A percentile compares a stretch with the other conserved stretches of the same genome.
These are phyloP conservation scores for Caenorhabditis afra DNA, from an alignment of 2,888 invertebrate genomes.

Conservation along the genomic window DNA sequence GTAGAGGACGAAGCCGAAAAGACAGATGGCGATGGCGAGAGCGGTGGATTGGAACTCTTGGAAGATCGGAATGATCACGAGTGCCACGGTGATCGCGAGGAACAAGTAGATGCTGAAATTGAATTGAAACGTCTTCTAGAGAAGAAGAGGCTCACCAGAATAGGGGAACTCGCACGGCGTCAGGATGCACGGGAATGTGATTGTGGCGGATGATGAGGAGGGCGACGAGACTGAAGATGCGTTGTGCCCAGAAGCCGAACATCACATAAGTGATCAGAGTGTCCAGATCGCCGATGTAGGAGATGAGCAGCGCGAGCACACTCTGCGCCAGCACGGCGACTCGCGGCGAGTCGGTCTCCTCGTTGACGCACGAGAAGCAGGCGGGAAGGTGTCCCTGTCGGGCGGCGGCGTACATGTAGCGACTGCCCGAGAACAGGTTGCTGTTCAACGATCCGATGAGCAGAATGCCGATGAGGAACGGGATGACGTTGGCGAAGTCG, in stretches of 20 bases:
- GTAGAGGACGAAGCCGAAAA: conserved; percentile 76
- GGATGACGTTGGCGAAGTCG: conserved; percentile 76
- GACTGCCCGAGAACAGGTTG: conserved; percentile 78
- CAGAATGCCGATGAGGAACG: conserved; percentile 79
- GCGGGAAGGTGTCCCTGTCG: conserved; percentile 79
- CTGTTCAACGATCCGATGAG: conserved; percentile 79
- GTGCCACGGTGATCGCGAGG: conserved; percentile 72
- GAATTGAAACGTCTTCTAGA: neutral
- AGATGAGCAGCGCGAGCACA: conserved; percentile 76
- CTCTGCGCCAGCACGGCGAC: conserved; percentile 79
- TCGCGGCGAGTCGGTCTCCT: conserved; percentile 75
- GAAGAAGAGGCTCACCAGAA: conserved; percentile 57
- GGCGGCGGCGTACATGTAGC: conserved; percentile 80
- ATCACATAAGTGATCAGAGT: conserved; percentile 78
- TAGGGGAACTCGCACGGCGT: conserved; percentile 77
- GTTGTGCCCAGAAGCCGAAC: conserved; percentile 80
- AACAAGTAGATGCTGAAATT: conserved; percentile 67
- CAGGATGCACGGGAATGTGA: conserved; percentile 78
- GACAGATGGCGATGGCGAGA: conserved; percentile 74
- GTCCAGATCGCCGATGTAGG: conserved; percentile 78
- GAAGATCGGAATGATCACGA: conserved; percentile 79
- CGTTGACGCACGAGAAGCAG: conserved; percentile 77
- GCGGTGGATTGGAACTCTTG: conserved; percentile 76
- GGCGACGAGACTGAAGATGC: conserved; percentile 78
- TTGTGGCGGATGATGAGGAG: conserved; percentile 76